phyloP scores from a whole-genome alignment of 1,140 invertebrate genomes.

The Trichogramma pretiosum region DNA sequence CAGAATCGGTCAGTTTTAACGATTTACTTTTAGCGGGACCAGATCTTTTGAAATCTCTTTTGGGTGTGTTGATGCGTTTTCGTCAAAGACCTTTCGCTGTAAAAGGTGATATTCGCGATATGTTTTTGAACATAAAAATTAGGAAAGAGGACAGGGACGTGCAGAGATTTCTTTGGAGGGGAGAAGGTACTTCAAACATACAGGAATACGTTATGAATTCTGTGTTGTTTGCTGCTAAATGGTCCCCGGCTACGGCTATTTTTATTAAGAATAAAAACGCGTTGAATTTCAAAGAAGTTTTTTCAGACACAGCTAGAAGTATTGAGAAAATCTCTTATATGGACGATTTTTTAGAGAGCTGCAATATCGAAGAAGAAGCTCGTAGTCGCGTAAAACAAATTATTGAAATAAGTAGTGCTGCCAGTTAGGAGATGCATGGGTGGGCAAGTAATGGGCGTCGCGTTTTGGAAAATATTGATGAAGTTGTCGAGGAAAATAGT shows the following conservation, averaged over 20 bases:
- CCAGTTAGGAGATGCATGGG: neutral
- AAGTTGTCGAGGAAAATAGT: neutral
- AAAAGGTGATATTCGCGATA: neutral
- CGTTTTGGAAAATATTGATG: neutral
- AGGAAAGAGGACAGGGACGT: neutral
- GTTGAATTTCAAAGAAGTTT: neutral
- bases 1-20: neutral
- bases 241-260: neutral
- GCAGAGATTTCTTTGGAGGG: neutral
- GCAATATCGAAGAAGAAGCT: neutral
- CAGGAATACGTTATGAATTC: neutral
- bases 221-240: slow-evolving; percentile 2
- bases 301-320: neutral
- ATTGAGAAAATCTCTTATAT: slow-evolving; percentile 2
- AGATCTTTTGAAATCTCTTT: neutral
- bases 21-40: neutral
- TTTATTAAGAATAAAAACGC: neutral
- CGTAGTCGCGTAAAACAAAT: neutral
- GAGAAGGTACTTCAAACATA: too few relatives aligned
- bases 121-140: neutral
- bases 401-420: neutral
- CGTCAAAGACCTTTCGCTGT: neutral
- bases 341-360: neutral
- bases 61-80: neutral
- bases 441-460: neutral